These are phyloP conservation scores for Graptemys geographica DNA, from an alignment of 2,797 vertebrate species.

Conservation along the genomic window DNA sequence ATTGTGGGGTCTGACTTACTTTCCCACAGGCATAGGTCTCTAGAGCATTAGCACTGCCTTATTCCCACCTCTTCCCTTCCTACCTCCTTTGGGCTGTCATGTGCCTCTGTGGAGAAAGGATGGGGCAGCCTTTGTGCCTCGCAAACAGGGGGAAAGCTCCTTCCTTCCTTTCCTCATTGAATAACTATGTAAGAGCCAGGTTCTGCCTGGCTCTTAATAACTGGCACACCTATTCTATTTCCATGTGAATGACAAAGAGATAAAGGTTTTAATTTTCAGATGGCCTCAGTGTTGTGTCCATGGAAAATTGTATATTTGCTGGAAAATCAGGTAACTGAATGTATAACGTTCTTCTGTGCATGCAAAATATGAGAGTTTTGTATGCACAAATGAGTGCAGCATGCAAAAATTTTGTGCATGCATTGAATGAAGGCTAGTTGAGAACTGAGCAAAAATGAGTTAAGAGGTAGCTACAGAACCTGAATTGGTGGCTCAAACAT, in stretches of 20 bases:
- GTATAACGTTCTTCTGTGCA: background rate
- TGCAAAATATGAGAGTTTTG: background rate
- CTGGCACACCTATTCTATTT: background rate
- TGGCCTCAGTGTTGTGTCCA: background rate
- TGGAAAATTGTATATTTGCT: background rate
- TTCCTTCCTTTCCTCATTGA: background rate
- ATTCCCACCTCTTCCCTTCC: background rate
- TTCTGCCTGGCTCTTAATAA: background rate
- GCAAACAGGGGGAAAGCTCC: background rate
- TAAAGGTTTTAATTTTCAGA: background rate
- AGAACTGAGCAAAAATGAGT: background rate
- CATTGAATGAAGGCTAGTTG: background rate
- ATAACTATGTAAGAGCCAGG: background rate
- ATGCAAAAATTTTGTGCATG: background rate
- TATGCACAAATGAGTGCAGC: accelerated
- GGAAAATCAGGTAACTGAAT: background rate
- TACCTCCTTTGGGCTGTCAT: background rate
- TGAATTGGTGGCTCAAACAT: background rate
- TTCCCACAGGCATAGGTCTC: background rate
- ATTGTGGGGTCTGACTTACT: background rate
- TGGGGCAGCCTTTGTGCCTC: too few species aligned
- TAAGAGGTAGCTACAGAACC: background rate
- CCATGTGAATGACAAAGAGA: background rate
- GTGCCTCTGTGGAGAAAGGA: background rate
- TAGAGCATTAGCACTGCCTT: background rate